These are phyloP conservation scores for Platichthys stellatus DNA, from an alignment of 2,113 vertebrate genomes.

Conservation along the genomic window DNA sequence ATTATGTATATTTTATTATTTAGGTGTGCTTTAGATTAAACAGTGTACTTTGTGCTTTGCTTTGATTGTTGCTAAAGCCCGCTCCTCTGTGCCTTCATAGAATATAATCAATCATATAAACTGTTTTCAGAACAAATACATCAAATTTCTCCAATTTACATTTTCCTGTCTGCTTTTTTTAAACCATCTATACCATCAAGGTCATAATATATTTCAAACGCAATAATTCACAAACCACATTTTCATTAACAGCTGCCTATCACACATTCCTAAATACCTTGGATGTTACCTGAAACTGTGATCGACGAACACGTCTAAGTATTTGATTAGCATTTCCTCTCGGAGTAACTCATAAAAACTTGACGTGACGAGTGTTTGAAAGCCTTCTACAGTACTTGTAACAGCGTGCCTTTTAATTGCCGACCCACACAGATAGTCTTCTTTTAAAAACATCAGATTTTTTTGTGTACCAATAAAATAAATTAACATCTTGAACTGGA, in stretches of 20 bases:
- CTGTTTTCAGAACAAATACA: background rate
- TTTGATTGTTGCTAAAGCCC: conserved; percentile 54
- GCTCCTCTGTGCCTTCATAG: background rate
- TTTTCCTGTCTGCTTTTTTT: background rate
- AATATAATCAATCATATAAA: background rate
- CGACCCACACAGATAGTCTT: background rate
- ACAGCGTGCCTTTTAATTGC: background rate
- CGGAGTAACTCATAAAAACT: background rate
- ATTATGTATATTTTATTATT: conserved; percentile 24
- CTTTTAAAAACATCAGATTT: background rate
- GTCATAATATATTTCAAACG: no score
- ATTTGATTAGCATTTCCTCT: background rate
- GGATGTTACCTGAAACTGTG: conserved; percentile 1
- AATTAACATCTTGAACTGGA: background rate
- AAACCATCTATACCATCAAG: no score
- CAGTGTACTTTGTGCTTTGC: conserved; percentile 41
- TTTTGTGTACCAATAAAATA: background rate
- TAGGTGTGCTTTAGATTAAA: conserved; percentile 51
- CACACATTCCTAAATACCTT: conserved; percentile 13
- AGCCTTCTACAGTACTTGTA: background rate
- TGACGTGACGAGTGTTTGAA: background rate
- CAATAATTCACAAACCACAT: background rate
- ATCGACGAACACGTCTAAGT: background rate
- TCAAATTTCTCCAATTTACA: no score
- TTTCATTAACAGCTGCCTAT: conserved; percentile 8